Percentiles rank a stretch among this genome's conserved stretches.
These are phyloP conservation scores for Tor tambroides DNA, from an alignment of 2,113 vertebrate species.

Conservation along the genomic window DNA sequence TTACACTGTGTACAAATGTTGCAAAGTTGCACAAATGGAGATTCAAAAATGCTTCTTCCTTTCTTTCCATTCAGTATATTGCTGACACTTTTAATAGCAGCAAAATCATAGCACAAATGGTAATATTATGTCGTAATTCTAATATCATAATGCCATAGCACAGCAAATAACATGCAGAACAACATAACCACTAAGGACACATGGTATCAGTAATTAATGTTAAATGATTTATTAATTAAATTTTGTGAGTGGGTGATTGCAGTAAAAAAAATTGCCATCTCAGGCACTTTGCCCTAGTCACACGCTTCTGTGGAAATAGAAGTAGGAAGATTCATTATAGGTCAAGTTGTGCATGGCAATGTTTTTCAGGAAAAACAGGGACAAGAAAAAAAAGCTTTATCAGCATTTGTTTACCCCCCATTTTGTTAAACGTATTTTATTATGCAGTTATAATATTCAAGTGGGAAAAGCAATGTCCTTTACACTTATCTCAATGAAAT, in stretches of 20 bases:
- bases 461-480: neutral
- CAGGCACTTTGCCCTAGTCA: slow-evolving; percentile 67
- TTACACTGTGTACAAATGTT: neutral
- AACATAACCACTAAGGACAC: neutral
- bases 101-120: neutral
- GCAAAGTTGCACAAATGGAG: neutral
- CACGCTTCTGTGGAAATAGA: slow-evolving; percentile 73
- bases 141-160: neutral
- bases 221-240: neutral
- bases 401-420: neutral
- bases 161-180: neutral
- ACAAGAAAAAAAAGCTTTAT: neutral
- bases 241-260: neutral
- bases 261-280: slow-evolving; percentile 11
- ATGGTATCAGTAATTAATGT: neutral
- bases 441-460: neutral
- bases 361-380: slow-evolving; percentile 10
- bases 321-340: slow-evolving; percentile 72
- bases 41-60: neutral
- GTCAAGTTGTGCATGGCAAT: slow-evolving; percentile 71
- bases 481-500: neutral
- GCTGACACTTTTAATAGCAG: neutral
- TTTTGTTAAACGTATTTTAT: neutral
- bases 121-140: neutral
- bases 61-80: neutral